Base-by-base conservation (phyloP, 1,140 invertebrate genomes). In the Trypoxylus dichotomus region DNA sequence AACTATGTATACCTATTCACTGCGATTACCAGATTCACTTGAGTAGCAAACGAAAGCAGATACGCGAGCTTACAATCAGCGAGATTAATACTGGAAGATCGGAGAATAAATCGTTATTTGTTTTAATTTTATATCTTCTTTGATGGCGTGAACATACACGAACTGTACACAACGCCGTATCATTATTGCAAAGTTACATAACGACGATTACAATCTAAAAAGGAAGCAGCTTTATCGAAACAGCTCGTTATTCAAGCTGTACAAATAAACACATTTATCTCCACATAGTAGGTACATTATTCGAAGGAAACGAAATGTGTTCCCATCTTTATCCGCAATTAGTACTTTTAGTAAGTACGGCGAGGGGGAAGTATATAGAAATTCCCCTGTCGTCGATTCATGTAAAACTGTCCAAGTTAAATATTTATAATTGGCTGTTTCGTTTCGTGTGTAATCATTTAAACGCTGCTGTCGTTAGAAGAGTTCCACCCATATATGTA, bases 221-320 rank as follows among this genome's bases (percentile, higher is more conserved):
- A 68, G 60, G 60, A 68, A 68, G 60, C 60, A 68, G 60, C 60
- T 68, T 68, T 68, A 68, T 68, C 60, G 60, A 27, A 68, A 68
- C 60, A 68, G 24, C 60, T 68, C 60, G 60, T 68, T 68, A 68
- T 68, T 24, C 25, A 24, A 24, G 60, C 60, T 68, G 11, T 19
- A 54, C 47, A 54, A 29, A 29, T 68, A 29, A 27, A 68, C 60
- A 68, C 21, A 24, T 25, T 15, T 68, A 24, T 13, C 21, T 68
- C 11, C 24, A 68, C 27, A 24, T n/a, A n/a, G n/a, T n/a, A n/a
- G n/a, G 60, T 29, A 68, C 47, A n/a, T 54, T 47, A 27, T 13
- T 25, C 60, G 60, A 25, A 27, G 10, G 60, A 27, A 11, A 24
- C 19, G 11, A 24, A 68, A 68, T 68, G 60, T 24, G 24, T 68